A percentile compares a stretch with the other conserved stretches of the same genome.
These are phyloP conservation scores for Mesorhabditis sp. DNA, from an alignment of 2,888 invertebrate species.

Conservation along the genomic window DNA sequence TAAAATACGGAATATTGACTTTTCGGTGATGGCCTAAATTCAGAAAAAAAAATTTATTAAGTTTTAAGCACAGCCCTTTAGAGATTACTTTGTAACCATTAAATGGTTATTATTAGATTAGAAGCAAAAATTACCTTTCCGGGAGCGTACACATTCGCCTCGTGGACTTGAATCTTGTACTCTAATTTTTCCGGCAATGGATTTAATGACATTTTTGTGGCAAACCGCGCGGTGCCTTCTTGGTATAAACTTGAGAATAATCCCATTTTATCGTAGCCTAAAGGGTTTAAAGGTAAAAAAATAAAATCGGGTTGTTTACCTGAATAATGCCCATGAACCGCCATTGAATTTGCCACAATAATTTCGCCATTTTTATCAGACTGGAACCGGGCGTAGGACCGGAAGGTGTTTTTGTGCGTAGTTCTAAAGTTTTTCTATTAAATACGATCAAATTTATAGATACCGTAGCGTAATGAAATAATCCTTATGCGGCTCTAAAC, in stretches of 20 bases:
- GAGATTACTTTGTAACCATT: neutral
- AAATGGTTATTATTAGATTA: neutral
- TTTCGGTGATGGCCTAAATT: neutral
- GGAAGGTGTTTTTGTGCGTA: neutral
- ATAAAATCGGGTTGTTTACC: neutral
- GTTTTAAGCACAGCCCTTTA: neutral
- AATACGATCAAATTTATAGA: neutral
- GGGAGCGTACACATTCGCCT: neutral
- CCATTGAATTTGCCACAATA: neutral
- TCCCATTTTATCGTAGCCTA: neutral
- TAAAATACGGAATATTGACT: neutral
- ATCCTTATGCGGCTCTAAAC: neutral
- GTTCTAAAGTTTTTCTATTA: neutral
- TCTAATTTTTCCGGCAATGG: slow-evolving; percentile 2
- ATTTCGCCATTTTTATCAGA: neutral
- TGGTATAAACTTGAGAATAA: neutral
- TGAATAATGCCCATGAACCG: slow-evolving; percentile 2
- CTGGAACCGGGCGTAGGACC: neutral
- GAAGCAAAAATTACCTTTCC: neutral
- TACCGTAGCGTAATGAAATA: neutral
- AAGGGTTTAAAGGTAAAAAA: neutral
- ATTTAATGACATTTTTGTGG: neutral
- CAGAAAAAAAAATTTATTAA: neutral
- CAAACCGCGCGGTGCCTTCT: neutral
- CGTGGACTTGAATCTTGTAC: neutral